Evolutionary conservation across 2,113 vertebrate species (phyloP), one percentile per base, ranked within the genome.

Genomic region (Clarias gariepinus): DNA sequence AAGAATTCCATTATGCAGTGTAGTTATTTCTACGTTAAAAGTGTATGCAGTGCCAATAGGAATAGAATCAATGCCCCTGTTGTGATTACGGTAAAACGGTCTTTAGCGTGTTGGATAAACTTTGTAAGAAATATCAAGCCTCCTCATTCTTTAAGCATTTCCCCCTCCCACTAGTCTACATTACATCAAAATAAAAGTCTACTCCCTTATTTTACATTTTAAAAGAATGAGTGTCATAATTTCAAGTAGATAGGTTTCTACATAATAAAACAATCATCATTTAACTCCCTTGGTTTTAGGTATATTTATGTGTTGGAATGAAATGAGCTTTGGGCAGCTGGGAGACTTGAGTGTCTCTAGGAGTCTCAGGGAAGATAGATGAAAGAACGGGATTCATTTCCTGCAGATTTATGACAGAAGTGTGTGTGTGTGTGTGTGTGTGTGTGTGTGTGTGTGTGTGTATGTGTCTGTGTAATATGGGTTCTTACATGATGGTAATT

Each of bases 291-390:
- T 78, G 15, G n/a, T 52, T 78, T 52, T 7, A 8, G 52, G 28
- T 15, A 57, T 78, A 78, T 78, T 57, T 78, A 78, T 28, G 47
- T 78, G 76, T n/a, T 57, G 13, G 30, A 78, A 78, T 78, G 15
- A 78, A 78, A 78, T 78, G 52, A 78, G 76, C 52, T 78, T 78
- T 78, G 76, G 76, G 76, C 52, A 30, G 76, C 25, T 78, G 76
- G 52, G 76, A 78, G 52, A 78, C 13, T n/a, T 0, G 23, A 28
- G 25, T 8, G 15, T 52, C 52, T 78, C 52, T 78, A 28, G 7
- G 41, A 76, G 73, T 36, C 11, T 66, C 28, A 69, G 33, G 66
- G 33, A 73, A 19, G 47, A 57, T 53, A 25, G 12, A n/a, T 4
- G 76, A 30, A 19, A 18, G n/a, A 78, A 78, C 3, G 52, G 25